Evolutionary conservation across 92 coral and sea anemone species (phyloP).

Genomic region (Bergia puertoricense): DNA sequence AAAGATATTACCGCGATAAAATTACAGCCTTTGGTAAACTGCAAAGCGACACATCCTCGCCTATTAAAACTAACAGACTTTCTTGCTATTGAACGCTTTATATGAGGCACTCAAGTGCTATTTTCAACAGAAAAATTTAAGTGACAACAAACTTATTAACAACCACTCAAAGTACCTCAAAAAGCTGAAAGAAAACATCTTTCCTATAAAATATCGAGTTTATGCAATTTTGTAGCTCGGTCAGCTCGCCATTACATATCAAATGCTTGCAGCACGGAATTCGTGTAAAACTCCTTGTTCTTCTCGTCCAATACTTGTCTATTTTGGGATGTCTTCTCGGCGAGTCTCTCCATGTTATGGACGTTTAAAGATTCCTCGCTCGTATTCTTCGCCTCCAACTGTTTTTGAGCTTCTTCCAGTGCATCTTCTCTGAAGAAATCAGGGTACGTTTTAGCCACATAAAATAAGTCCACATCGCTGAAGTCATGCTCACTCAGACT

Average conservation of each 20-base stretch:
- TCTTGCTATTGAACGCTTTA: background rate
- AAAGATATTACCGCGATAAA: background rate
- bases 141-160: background rate
- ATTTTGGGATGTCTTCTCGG: background rate
- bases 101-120: background rate
- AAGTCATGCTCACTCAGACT: slow-evolving; percentile 36
- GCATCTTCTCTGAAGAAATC: slow-evolving; percentile 36
- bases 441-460: slow-evolving; percentile 29
- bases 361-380: background rate
- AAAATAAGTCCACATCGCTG: slow-evolving; percentile 33
- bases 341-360: background rate
- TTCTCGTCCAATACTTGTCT: background rate
- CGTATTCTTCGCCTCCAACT: slow-evolving; percentile 12
- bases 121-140: background rate
- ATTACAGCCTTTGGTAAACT: background rate
- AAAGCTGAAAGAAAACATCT: background rate
- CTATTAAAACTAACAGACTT: background rate
- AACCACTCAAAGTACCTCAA: background rate
- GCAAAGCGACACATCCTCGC: background rate
- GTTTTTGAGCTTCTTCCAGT: slow-evolving; percentile 26
- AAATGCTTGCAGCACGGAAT: slow-evolving; percentile 36
- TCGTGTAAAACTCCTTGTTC: slow-evolving; percentile 13
- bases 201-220: background rate
- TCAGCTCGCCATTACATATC: slow-evolving; percentile 21
- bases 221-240: background rate